Percentiles rank a stretch among this genome's conserved stretches.
Conservation (phyloP, 1,140 invertebrate species). For the Fopius arisanus region DNA sequence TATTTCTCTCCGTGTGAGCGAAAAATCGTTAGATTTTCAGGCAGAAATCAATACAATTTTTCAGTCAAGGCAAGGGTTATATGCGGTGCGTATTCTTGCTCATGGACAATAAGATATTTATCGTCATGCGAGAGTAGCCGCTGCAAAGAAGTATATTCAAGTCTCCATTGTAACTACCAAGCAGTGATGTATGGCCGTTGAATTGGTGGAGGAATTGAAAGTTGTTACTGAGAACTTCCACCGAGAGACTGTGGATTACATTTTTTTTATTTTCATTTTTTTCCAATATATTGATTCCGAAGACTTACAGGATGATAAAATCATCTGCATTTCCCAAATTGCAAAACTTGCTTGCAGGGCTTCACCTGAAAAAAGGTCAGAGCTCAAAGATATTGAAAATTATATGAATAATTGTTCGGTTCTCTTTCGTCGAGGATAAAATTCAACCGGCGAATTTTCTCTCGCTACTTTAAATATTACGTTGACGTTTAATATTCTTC, state of each 20-base stretch:
- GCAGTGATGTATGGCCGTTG: conserved; percentile 24
- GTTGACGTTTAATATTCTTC: background rate
- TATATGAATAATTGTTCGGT: too few species aligned
- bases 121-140: background rate
- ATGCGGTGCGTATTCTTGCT: conserved; percentile 6
- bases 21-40: too few species aligned
- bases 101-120: conserved; percentile 25
- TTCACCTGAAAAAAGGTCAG: too few species aligned
- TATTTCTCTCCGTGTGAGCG: too few species aligned
- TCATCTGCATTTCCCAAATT: conserved; percentile 10
- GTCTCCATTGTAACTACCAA: conserved; percentile 24
- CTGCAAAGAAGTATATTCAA: background rate
- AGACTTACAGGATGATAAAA: background rate
- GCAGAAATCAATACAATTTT: too few species aligned
- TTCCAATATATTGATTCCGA: background rate
- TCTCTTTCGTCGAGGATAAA: background rate
- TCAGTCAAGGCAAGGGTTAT: background rate
- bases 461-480: background rate
- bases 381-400: too few species aligned
- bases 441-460: background rate
- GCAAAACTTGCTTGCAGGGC: background rate
- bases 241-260: background rate
- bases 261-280: background rate
- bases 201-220: conserved; percentile 24
- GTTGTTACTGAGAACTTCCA: conserved; percentile 15